phyloP scores from a whole-genome alignment of 1,140 invertebrate species.

The Varroa destructor region DNA sequence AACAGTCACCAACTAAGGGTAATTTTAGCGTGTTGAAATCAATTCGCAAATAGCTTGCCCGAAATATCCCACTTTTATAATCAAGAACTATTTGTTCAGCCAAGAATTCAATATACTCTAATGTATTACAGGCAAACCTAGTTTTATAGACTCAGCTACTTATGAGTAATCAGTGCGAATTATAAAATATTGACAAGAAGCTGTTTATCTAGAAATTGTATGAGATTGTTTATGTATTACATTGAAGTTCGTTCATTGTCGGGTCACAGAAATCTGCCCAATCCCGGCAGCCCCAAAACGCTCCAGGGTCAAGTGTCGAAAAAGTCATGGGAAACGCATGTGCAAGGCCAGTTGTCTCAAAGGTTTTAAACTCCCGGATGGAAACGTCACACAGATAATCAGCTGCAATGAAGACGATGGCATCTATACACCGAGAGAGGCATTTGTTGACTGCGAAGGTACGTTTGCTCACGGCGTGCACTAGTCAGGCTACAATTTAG shows the following conservation, averaged over 20 bases:
- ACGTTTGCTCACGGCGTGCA: conserved; percentile 35
- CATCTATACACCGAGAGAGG: conserved; percentile 44
- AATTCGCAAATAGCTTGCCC: no score
- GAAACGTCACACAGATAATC: conserved; percentile 48
- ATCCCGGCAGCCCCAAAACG: not conserved
- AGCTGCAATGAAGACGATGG: conserved; percentile 52
- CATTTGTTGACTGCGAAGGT: conserved; percentile 54
- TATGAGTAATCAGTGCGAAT: no score
- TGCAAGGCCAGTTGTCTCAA: conserved; percentile 51
- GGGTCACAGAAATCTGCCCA: not conserved
- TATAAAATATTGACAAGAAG: not conserved
- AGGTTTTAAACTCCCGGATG: conserved; percentile 54
- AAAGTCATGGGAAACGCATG: conserved; percentile 34
- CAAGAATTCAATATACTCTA: no score
- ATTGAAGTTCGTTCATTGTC: not conserved
- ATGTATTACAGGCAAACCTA: no score
- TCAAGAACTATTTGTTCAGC: no score
- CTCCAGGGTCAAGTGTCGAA: not conserved
- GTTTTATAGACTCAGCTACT: no score
- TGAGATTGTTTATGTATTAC: not conserved
- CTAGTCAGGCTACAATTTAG: no score
- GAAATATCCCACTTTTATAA: no score
- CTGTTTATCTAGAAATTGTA: not conserved
- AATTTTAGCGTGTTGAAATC: no score
- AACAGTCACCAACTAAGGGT: no score